Base-by-base conservation (phyloP, 2,888 invertebrate genomes). In the Hyposoter didymator region DNA sequence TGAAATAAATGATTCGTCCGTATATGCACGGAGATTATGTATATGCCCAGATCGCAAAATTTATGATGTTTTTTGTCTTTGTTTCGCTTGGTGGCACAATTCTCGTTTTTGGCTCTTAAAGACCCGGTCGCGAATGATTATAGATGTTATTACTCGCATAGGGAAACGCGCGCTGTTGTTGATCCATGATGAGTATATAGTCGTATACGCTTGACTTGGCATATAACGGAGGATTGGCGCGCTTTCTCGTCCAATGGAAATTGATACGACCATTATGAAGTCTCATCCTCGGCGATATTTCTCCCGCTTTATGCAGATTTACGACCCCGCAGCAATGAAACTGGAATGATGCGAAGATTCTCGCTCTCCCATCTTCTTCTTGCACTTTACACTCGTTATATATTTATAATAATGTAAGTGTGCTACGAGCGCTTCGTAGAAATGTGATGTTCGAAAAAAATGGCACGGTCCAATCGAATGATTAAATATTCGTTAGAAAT, bases 191-290 rank as follows among this genome's bases (percentile, higher is more conserved):
- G 43, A 19, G n/a, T 14, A n/a, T 43, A 12, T 47, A 47, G 64
- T 45, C 49, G 19, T 59, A 5, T 59, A 64, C 75, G 75, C 75
- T 75, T 75, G 47, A 66, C 75, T 75, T 64, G 49, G 28, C 64
- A 7, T 28, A 43, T 59, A 64, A 75, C 47, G 64, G 64, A 75
- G 19, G 28, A 49, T 64, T 64, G 43, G 39, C 73, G 75, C 75
- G 75, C 75, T 75, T 75, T 75, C 75, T 75, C 64, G 75, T 64
- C 75, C 75, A 64, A 75, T 75, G 75, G 75, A 75, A 75, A 75
- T 75, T 75, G 75, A 75, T 59, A 75, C 74, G 74, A 64, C 59
- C 64, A 75, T 64, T 64, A 64, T 75, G n/a, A 47, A 47, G 64
- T 75, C 75, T 75, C 75, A 49, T 75, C 49, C 64, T 32, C 75